Evolutionary conservation across 64 coral and sea anemone genomes (phyloP).

Genomic region (Actinia equina): DNA sequence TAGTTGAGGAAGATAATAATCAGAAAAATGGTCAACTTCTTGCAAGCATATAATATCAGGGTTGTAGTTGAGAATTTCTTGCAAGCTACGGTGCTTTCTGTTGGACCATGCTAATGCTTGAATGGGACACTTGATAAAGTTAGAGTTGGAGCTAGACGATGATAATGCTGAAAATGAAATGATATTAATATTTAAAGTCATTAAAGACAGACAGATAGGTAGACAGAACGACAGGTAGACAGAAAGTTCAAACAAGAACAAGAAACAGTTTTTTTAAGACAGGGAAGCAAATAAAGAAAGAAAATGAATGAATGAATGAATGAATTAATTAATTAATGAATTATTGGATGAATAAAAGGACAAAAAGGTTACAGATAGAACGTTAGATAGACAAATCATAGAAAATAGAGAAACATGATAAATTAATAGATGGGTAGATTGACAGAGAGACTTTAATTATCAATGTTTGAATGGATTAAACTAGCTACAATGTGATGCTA

Average conservation of each 20-base stretch:
- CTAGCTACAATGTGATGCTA: neutral
- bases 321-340: too few relatives aligned
- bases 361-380: too few relatives aligned
- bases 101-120: conserved; percentile 68
- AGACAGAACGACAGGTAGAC: neutral
- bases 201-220: neutral
- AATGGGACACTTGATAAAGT: conserved; percentile 87
- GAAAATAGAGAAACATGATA: too few relatives aligned
- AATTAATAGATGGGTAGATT: too few relatives aligned
- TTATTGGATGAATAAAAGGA: too few relatives aligned
- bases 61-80: conserved; percentile 71
- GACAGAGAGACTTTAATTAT: too few relatives aligned
- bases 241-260: neutral
- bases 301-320: too few relatives aligned
- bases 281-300: too few relatives aligned
- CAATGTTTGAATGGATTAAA: too few relatives aligned
- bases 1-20: conserved; percentile 70
- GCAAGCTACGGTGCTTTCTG: conserved; percentile 67
- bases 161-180: conserved; percentile 65
- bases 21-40: conserved; percentile 96
- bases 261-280: too few relatives aligned
- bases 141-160: conserved; percentile 71
- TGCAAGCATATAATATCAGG: conserved; percentile 83
- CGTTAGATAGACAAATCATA: too few relatives aligned
- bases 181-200: neutral